These are phyloP conservation scores for Ceratina calcarata DNA, from an alignment of 1,140 invertebrate species.

Conservation along the genomic window DNA sequence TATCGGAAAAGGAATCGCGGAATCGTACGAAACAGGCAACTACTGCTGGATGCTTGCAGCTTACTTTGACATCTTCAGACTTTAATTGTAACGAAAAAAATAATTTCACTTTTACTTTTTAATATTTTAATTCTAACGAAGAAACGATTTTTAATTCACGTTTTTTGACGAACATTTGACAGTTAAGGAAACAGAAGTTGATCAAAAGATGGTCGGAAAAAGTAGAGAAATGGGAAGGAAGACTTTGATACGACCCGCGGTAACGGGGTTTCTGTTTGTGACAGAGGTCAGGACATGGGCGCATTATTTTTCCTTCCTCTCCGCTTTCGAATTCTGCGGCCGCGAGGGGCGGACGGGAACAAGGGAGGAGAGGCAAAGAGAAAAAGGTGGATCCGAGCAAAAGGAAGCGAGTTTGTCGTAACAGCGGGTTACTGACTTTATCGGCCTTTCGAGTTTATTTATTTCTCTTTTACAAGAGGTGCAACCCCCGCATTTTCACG, in stretches of 20 bases:
- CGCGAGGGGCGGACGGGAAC: background rate
- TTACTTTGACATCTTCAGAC: too few relatives aligned
- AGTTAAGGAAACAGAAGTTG: too few relatives aligned
- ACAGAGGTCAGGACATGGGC: slow-evolving; percentile 46
- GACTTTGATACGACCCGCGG: slow-evolving; percentile 28
- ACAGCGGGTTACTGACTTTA: slow-evolving; percentile 64
- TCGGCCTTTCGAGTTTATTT: slow-evolving; percentile 65
- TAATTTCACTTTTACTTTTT: too few relatives aligned
- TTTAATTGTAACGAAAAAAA: too few relatives aligned
- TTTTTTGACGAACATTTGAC: too few relatives aligned
- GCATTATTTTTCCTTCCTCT: slow-evolving; percentile 27
- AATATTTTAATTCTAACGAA: too few relatives aligned
- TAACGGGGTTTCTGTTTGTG: slow-evolving; percentile 36
- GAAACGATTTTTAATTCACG: too few relatives aligned
- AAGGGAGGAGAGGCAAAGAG: slow-evolving; percentile 46
- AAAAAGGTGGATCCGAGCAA: slow-evolving; percentile 43
- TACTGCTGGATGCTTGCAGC: too few relatives aligned
- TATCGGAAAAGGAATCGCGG: background rate
- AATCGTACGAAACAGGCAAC: too few relatives aligned
- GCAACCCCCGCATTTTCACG: slow-evolving; percentile 63
- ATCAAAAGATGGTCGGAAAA: too few relatives aligned
- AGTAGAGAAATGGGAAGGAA: background rate
- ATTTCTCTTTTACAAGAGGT: slow-evolving; percentile 66
- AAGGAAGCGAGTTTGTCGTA: slow-evolving; percentile 61
- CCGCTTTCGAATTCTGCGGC: slow-evolving; percentile 15